Evolutionary conservation across 2,888 invertebrate genomes (phyloP), one percentile per base, ranked within the genome.

Genomic region (Eilema griseolum): DNA sequence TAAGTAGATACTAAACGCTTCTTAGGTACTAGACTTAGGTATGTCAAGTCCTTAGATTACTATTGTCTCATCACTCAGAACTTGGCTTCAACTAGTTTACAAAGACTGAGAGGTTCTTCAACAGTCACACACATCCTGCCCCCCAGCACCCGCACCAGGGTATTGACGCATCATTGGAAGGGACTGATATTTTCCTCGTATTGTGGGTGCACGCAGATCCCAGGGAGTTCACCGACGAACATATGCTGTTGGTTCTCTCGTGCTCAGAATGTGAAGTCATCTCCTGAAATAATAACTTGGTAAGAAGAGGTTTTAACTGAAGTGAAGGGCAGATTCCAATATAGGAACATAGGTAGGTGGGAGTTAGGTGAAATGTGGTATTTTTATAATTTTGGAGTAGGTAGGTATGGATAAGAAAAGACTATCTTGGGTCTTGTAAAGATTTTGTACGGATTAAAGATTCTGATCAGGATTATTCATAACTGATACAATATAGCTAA

Each of bases 91-190:
- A 26, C 20, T 61, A 11, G 11, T 33, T 31, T 11, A 37, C 3
- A 7, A 61, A 33, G 64, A 31, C 8, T 12, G 5, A 20, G 26
- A 3, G 0, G 26, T 14, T 14, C 20, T 26, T 60, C 1, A 14
- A 7, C n/a, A 56, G 41, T 95, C 91, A 97, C 67, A 97, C 93
- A 88, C 98, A 98, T 0, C 98, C 97, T 78, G 97, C 97, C 0
- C 98, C 98, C 98, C 98, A 98, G 81, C 98, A 98, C 0, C 97
- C 98, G 85, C 98, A 98, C 98, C 98, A 98, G 0, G 98, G 98
- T 79, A 98, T 97, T 82, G 96, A 97, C 16, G 96, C 97, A 64
- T 95, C 95, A 66, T 93, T 90, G 59, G 95, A 94, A 1, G 96
- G 95, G 1, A 86, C 96, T 0, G 97, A 97, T 61, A 97, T 96